Evolutionary conservation across 1,140 invertebrate genomes (phyloP).

Genomic region (Pachypsylla venusta): DNA sequence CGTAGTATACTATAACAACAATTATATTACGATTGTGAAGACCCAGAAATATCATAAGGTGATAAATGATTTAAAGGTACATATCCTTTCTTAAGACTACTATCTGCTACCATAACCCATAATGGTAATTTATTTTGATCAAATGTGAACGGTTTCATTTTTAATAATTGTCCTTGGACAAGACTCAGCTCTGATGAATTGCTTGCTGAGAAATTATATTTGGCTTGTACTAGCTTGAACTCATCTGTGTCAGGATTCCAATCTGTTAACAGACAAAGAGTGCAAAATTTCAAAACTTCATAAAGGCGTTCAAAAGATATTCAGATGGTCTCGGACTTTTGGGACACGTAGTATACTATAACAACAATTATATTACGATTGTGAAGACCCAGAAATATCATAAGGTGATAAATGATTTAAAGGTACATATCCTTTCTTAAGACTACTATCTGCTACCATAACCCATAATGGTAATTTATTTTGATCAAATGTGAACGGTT

Average conservation of each 20-base stretch:
- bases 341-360: too few species aligned
- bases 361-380: too few species aligned
- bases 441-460: background rate
- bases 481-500: background rate
- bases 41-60: background rate
- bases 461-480: slow-evolving; percentile 1
- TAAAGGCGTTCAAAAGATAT: too few species aligned
- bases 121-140: background rate
- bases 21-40: too few species aligned
- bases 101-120: background rate
- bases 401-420: background rate
- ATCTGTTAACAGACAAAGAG: background rate
- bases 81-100: background rate
- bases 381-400: too few species aligned
- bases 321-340: too few species aligned
- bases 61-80: background rate
- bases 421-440: slow-evolving; percentile 1
- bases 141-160: background rate
- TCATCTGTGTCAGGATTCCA: background rate
- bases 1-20: too few species aligned
- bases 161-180: background rate
- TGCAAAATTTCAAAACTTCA: too few species aligned
- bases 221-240: background rate
- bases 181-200: background rate
- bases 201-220: background rate